Evolutionary conservation across 2,113 vertebrate genomes (phyloP), one percentile per base, ranked within the genome.

Genomic region (Prionailurus viverrinus): DNA sequence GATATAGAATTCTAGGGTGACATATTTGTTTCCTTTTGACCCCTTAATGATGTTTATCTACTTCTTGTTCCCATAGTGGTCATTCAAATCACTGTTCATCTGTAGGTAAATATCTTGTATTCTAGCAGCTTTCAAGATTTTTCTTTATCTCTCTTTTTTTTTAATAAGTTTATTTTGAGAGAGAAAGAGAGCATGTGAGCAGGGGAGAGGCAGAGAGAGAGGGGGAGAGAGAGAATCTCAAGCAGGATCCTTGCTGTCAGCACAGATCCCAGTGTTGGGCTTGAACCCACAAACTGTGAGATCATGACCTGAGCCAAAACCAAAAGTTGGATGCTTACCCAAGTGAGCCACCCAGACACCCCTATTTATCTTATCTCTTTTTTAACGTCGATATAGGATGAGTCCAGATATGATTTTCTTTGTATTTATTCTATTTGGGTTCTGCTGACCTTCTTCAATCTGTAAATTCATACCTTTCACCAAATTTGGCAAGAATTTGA

Each of bases 401-500:
- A 81, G 0, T 81, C 29, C 91, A 65, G 3, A n/a, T 53, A 10
- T 39, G 19, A 25, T 66, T 92, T 90, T 92, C 12, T 66, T 21
- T 68, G 19, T 66, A 14, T 87, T 80, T 78, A 74, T 83, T 96
- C 7, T 84, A 9, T 12, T 92, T 74, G 5, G 33, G 33, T 83
- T 84, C 84, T 76, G 7, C 45, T 36, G 25, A 78, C 19, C 21
- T 33, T 78, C 27, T 97, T 93, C 33, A 92, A 27, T 87, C 63
- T 93, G 3, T 76, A 63, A 95, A 91, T 68, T 61, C 33, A 31
- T 78, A 33, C 73, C 18, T 36, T 95, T 73, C 12, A 95, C 11
- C 15, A 85, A 82, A n/a, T 89, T 76, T 87, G 27, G 11, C 48
- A 95, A 95, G 90, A 65, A 65, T 84, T 84, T 82, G 25, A 6